These are phyloP conservation scores for Tribolium castaneum DNA, from an alignment of 1,140 invertebrate genomes.

Conservation along the genomic window DNA sequence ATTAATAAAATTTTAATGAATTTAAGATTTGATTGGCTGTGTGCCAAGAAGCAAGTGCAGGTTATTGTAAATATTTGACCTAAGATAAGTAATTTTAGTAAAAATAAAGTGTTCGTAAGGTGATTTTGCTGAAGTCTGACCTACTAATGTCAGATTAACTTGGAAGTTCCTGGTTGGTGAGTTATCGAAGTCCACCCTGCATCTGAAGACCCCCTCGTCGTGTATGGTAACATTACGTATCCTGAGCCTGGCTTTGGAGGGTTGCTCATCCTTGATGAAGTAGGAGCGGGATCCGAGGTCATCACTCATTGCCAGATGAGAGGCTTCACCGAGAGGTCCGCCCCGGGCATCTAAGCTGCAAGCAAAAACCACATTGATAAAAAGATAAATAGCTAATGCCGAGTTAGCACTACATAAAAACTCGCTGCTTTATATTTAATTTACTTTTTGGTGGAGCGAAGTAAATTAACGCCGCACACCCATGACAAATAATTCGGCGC, in stretches of 20 bases:
- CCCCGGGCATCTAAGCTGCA: slow-evolving; percentile 82
- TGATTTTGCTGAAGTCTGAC: slow-evolving; percentile 68
- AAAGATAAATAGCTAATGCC: slow-evolving; percentile 34
- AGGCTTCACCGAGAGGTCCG: slow-evolving; percentile 70
- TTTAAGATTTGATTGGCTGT: neutral
- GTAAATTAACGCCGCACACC: neutral
- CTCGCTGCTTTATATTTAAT: slow-evolving; percentile 30
- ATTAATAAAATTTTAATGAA: neutral
- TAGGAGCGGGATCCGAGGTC: slow-evolving; percentile 80
- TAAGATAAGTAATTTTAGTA: neutral
- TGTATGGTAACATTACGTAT: slow-evolving; percentile 77
- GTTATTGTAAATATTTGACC: neutral
- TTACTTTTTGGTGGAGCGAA: slow-evolving; percentile 14
- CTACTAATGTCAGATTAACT: slow-evolving; percentile 87
- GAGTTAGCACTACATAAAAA: slow-evolving; percentile 10
- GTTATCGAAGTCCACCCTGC: slow-evolving; percentile 86
- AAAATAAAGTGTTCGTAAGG: neutral
- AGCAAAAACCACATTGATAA: slow-evolving; percentile 51
- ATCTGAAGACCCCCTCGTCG: slow-evolving; percentile 85
- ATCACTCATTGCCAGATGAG: slow-evolving; percentile 80
- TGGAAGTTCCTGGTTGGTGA: slow-evolving; percentile 86
- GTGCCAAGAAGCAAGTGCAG: neutral
- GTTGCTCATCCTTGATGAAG: slow-evolving; percentile 77
- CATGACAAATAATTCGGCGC: slow-evolving; percentile 4
- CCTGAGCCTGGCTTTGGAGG: slow-evolving; percentile 76